Base-by-base conservation (phyloP, 1,140 invertebrate genomes). In the Drosophila suzukii region DNA sequence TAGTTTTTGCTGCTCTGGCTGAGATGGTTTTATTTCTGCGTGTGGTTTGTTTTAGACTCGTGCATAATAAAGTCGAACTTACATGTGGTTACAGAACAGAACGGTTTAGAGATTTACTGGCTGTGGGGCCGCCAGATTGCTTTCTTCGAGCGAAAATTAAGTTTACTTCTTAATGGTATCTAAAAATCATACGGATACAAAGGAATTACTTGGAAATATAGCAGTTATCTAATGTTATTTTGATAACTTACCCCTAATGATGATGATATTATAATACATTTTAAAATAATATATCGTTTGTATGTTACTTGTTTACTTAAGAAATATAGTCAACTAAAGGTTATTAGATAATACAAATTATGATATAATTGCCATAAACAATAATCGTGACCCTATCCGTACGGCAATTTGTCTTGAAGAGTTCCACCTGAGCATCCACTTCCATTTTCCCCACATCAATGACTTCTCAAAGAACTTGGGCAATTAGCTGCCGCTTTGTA, bases 401-500 rank as follows among this genome's bases (percentile, higher is more conserved):
- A 24, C 27, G 32, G 4, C 47, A 12, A 38, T 43, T 51, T 10
- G 24, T 13, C 13, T 44, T 20, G 4, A 51, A 12, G 44, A 47
- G 30, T n/a, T n/a, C 7, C 4, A 58, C 15, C 13, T 44, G n/a
- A 30, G n/a, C 34, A 38, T 13, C 38, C 17, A n/a, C 12, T 11
- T n/a, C 34, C 51, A 43, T 71, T 41, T 38, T 67, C 61, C 62
- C 53, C 46, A 81, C 72, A 43, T 57, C 68, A 67, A 67, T 39
- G 57, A 30, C 39, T 57, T 59, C 65, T 57, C 57, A 53, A 58
- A 61, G 56, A 75, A 74, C 65, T 71, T 72, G 61, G 75, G 72
- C 83, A 88, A 88, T 88, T 88, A 88, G 83, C 83, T 51, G 86
- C 80, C 80, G 83, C 83, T 80, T 83, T 89, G 84, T 83, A 83